These are phyloP conservation scores for Nylanderia fulva DNA, from an alignment of 1,140 invertebrate species.

Conservation along the genomic window DNA sequence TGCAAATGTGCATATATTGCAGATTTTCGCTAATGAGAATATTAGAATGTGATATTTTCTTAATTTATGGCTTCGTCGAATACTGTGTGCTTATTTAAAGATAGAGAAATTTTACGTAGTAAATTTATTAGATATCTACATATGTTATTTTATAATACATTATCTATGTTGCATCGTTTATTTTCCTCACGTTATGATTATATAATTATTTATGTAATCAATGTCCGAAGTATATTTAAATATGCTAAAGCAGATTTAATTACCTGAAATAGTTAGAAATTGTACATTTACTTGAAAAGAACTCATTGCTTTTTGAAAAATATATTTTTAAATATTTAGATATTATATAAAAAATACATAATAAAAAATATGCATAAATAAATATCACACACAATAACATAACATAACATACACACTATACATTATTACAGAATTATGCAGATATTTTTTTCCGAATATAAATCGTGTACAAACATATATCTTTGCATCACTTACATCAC, in stretches of 20 bases:
- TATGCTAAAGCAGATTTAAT: conserved; percentile 56
- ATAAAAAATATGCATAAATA: neutral
- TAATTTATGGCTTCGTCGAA: neutral
- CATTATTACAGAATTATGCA: too few relatives aligned
- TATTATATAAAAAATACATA: neutral
- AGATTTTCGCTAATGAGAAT: neutral
- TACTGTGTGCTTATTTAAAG: neutral
- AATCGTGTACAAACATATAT: neutral
- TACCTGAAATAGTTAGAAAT: conserved; percentile 37
- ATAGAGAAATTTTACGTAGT: neutral
- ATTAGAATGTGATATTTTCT: neutral
- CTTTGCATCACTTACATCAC: conserved; percentile 60
- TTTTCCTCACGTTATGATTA: neutral
- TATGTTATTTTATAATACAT: conserved; percentile 9
- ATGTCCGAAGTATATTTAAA: conserved; percentile 48
- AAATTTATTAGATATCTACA: neutral
- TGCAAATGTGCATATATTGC: neutral
- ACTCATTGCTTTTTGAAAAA: neutral
- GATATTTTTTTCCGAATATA: too few relatives aligned
- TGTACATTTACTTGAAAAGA: neutral
- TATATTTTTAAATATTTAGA: neutral
- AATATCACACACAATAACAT: too few relatives aligned
- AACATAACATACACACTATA: too few relatives aligned
- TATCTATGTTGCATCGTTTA: neutral
- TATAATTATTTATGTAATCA: conserved; percentile 43